These are phyloP conservation scores for Spilosoma lubricipeda DNA, from an alignment of 2,888 invertebrate genomes.

Conservation along the genomic window DNA sequence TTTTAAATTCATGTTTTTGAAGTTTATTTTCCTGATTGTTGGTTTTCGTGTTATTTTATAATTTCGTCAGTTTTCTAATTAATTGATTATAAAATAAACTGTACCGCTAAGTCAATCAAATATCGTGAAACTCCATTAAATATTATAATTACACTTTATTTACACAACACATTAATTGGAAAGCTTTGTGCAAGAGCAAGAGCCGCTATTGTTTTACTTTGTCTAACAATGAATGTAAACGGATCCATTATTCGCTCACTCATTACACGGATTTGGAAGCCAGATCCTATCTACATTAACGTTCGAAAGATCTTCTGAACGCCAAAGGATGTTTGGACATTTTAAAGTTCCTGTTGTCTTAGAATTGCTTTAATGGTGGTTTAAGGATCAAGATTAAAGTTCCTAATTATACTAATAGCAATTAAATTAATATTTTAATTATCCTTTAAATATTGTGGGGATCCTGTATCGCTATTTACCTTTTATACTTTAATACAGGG, in stretches of 20 bases:
- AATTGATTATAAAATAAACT: not conserved
- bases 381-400: not conserved
- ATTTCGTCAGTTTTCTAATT: not conserved
- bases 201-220: constrained; percentile 4
- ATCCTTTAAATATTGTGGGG: not conserved
- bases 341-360: not conserved
- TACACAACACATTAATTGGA: constrained; percentile 3
- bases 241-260: not conserved
- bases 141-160: not conserved
- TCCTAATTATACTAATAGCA: not conserved
- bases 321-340: not conserved
- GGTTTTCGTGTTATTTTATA: not conserved
- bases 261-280: not conserved
- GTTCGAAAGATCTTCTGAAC: not conserved
- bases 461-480: not conserved
- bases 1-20: not conserved
- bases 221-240: not conserved
- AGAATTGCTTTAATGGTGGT: not conserved
- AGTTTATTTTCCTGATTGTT: not conserved
- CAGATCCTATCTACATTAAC: not conserved
- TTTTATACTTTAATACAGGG: too few relatives aligned
- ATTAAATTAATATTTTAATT: too few relatives aligned
- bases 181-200: not conserved
- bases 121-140: not conserved
- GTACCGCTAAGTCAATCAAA: not conserved